Base-by-base conservation (phyloP, 2,888 invertebrate genomes). In the Thecocarcelia acutangulata region DNA sequence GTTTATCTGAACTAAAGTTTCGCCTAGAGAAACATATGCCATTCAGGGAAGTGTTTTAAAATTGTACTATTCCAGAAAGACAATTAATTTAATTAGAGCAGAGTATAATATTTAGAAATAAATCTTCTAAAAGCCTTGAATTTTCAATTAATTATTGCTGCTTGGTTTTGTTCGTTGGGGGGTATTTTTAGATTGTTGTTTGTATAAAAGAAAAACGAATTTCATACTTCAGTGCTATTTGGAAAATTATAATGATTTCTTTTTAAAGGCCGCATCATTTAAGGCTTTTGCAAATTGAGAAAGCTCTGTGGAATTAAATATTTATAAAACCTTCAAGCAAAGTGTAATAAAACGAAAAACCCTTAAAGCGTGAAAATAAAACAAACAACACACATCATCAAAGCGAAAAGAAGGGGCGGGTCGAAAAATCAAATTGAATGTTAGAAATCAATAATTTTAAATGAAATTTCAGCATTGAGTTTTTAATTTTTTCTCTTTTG, bases 311-410 rank as follows among this genome's bases (percentile, higher is more conserved):
- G 54, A 61, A 72, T 54, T 59, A 63, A 63, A 58, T 52, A n/a
- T 44, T n/a, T 61, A 40, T 68, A 46, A 50, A 74, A 80, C 15
- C 68, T 74, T 74, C 33, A 69, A 69, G 74, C 63, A 21, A 56
- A 52, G 52, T 48, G 15, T 40, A 42, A 74, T 54, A 80, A 74
- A 56, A 48, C 74, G 21, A 50, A 69, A 80, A n/a, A 59, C 58
- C 33, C 15, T 69, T 80, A 69, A 52, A 70, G 80, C 80, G 58
- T 80, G 44, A 80, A 80, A 75, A 69, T 63, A 50, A 80, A 80
- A 52, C 50, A 75, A 69, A 69, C 17, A 54, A 19, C 9, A 52
- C 68, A 50, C 52, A 59, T 42, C 28, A 68, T 52, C 50, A 75
- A 75, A 75, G 59, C 13, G 6, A 76, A 68, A 13, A 24, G 28